Evolutionary conservation across 2,888 invertebrate species (phyloP).

Genomic region (Polylopha cassiicola): DNA sequence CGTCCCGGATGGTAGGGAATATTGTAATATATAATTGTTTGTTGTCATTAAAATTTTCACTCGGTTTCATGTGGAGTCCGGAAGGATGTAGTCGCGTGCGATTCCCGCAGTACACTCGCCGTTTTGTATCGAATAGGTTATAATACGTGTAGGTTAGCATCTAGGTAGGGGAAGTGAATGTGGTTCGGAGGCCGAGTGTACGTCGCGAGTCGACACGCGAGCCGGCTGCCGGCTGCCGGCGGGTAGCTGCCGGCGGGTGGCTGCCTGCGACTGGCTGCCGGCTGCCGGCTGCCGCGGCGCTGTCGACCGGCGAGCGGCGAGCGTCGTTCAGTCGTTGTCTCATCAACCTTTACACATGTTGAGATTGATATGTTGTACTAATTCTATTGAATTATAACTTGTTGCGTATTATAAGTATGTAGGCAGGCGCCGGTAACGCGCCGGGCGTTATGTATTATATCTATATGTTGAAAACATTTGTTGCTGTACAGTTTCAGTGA

Average conservation of each 20-base stretch:
- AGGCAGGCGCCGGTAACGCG: conserved; percentile 35
- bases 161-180: conserved; percentile 8
- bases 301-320: conserved; percentile 25
- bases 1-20: conserved; percentile 61
- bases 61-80: conserved; percentile 49
- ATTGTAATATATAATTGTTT: conserved; percentile 61
- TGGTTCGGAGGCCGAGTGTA: background rate
- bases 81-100: conserved; percentile 38
- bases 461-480: conserved; percentile 51
- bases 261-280: conserved; percentile 13
- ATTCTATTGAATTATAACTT: conserved; percentile 76
- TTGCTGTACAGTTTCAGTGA: conserved; percentile 59
- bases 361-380: conserved; percentile 76
- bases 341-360: conserved; percentile 75
- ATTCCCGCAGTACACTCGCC: conserved; percentile 40
- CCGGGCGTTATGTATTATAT: conserved; percentile 33
- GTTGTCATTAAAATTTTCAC: conserved; percentile 53
- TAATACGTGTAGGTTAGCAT: conserved; percentile 12
- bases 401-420: conserved; percentile 72
- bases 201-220: background rate
- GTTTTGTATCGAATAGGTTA: conserved; percentile 18
- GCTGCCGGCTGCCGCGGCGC: conserved; percentile 20
- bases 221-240: conserved; percentile 7
- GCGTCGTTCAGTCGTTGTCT: conserved; percentile 57
- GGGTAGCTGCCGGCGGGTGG: conserved; percentile 19